Evolutionary conservation across 1,140 invertebrate species (phyloP).

Genomic region (Palaemon carinicauda): DNA sequence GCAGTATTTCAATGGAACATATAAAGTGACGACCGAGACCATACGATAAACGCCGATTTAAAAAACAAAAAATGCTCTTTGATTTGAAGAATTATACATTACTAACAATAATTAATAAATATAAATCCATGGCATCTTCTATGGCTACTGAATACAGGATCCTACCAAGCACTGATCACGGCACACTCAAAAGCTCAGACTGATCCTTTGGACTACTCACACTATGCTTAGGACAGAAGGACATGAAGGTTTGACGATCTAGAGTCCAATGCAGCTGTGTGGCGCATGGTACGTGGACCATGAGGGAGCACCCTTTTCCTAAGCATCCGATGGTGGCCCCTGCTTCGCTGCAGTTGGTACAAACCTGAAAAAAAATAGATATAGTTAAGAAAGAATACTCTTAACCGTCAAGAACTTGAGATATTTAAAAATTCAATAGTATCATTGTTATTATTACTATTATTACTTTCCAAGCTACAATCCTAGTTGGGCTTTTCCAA

Average conservation of each 20-base stretch:
- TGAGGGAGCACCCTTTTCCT: slow-evolving; percentile 40
- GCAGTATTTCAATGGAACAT: no score
- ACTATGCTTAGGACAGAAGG: slow-evolving; percentile 56
- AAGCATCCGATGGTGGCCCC: slow-evolving; percentile 55
- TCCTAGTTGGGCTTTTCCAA: no score
- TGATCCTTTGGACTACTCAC: slow-evolving; percentile 26
- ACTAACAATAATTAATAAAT: neutral
- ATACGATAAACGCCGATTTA: no score
- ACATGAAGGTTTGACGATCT: slow-evolving; percentile 52
- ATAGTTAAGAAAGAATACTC: no score
- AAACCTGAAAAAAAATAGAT: no score
- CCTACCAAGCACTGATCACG: slow-evolving; percentile 13
- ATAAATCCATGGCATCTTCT: neutral
- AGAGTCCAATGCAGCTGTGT: slow-evolving; percentile 44
- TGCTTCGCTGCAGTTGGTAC: slow-evolving; percentile 41
- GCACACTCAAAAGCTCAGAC: neutral
- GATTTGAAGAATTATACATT: neutral
- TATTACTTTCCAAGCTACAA: no score
- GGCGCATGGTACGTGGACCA: slow-evolving; percentile 55
- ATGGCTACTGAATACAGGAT: slow-evolving; percentile 11
- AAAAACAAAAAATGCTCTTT: no score
- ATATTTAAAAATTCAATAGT: no score
- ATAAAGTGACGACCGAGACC: no score
- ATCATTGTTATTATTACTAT: no score
- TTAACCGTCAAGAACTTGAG: no score